phyloP scores from a whole-genome alignment of 2,113 vertebrate genomes.

The human (Homo sapiens) region DNA sequence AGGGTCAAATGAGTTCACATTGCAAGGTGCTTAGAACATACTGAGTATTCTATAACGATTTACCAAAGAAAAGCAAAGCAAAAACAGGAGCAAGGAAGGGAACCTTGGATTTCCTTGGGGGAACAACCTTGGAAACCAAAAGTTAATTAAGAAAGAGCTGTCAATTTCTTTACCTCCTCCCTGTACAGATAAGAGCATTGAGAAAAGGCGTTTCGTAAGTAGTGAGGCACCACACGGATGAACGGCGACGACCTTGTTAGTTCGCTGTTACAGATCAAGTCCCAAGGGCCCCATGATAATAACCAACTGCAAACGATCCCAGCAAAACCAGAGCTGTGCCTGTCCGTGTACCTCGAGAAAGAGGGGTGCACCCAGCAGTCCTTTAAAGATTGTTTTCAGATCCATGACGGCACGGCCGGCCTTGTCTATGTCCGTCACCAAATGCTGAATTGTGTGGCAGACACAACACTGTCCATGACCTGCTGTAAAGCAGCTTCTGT shows the following conservation, averaged over 20 bases:
- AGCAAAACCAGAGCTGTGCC: not conserved
- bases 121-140: not conserved
- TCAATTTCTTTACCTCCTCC: fast-evolving
- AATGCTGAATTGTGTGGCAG: not conserved
- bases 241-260: fast-evolving
- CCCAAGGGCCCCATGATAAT: too few species aligned
- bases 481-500: not conserved
- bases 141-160: not conserved
- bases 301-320: too few species aligned
- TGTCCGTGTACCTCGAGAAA: fast-evolving
- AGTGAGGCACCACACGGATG: not conserved
- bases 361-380: not conserved
- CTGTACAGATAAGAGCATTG: not conserved
- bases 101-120: too few species aligned
- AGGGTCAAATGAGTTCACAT: fast-evolving
- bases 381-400: not conserved
- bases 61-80: not conserved
- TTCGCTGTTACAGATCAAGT: too few species aligned
- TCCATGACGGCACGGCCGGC: fast-evolving
- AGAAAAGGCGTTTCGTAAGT: not conserved
- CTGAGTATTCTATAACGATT: not conserved
- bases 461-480: too few species aligned
- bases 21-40: not conserved
- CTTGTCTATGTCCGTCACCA: too few species aligned
- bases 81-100: not conserved